Evolutionary conservation across 2,888 invertebrate species (phyloP), one percentile per base, ranked within the genome.

Genomic region (Cacoxenus indagator): DNA sequence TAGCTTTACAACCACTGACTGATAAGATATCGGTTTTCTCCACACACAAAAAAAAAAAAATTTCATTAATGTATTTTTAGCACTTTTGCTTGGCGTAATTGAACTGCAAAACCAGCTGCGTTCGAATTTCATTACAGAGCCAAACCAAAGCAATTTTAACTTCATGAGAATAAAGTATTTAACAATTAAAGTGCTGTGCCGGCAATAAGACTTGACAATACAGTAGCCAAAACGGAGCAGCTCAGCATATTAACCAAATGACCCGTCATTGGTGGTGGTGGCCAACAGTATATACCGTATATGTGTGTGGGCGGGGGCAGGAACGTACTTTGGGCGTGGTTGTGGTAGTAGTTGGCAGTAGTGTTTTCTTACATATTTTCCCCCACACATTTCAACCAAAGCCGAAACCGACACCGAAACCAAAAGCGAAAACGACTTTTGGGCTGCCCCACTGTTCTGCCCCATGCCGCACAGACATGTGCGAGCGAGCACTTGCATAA

Each of bases 401-500:
- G n/a, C n/a, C n/a, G n/a, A n/a, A n/a, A n/a, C n/a, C n/a, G n/a
- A n/a, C n/a, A n/a, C n/a, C n/a, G n/a, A n/a, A n/a, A n/a, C n/a
- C n/a, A n/a, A n/a, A n/a, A n/a, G n/a, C n/a, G n/a, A n/a, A 37
- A 37, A 37, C 29, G n/a, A 57, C 57, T 57, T 57, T 57, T 57
- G 57, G n/a, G 5, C 24, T 17, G 43, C 43, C 9, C 61, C 61
- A 61, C 51, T 8, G 37, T 43, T 37, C 61, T 61, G 43, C 2
- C 3, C 19, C n/a, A 14, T 19, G 55, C n/a, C 55, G 55, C 9
- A 55, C 26, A 31, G 11, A 22, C 19, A 17, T 17, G 4, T 27
- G 29, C 57, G 24, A 62, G 45, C 45, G 61, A 45, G 75, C 84
- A 82, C 84, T 81, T 80, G 83, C 84, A 83, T 83, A 80, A 80